Conservation (phyloP, 2,888 invertebrate species). For the Neria commutata region DNA sequence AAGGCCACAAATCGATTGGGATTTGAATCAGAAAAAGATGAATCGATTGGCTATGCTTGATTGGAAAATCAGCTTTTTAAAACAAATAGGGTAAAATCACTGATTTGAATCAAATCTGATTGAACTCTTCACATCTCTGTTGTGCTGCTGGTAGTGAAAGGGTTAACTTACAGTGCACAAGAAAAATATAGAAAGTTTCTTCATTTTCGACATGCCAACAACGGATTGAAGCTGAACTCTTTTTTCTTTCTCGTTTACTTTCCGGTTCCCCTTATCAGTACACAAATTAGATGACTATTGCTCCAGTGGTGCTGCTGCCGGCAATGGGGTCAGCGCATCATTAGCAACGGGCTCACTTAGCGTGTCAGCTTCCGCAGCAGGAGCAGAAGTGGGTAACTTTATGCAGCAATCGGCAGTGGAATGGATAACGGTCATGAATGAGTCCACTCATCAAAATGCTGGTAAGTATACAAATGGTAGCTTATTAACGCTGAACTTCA, state of each 20-base stretch:
- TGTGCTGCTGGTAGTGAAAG: too few relatives aligned
- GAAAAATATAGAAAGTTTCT: background rate
- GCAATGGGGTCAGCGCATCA: background rate
- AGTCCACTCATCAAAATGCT: slow-evolving; percentile 43
- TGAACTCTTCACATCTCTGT: too few relatives aligned
- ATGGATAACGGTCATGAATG: slow-evolving; percentile 54
- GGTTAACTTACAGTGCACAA: background rate
- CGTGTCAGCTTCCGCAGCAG: slow-evolving; percentile 4
- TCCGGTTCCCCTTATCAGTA: slow-evolving; percentile 29
- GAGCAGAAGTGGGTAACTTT: slow-evolving; percentile 33
- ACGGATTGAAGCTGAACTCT: background rate
- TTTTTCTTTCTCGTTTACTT: background rate
- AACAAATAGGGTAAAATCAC: too few relatives aligned
- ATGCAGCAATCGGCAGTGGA: slow-evolving; percentile 51
- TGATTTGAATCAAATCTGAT: too few relatives aligned
- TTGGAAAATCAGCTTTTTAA: too few relatives aligned
- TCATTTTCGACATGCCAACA: too few relatives aligned
- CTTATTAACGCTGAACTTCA: too few relatives aligned
- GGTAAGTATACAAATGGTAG: slow-evolving; percentile 35
- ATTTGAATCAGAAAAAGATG: too few relatives aligned
- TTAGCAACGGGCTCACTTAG: background rate
- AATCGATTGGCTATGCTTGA: too few relatives aligned
- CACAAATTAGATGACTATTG: slow-evolving; percentile 49
- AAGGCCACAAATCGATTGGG: too few relatives aligned
- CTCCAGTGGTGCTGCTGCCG: slow-evolving; percentile 28